phyloP scores from a whole-genome alignment of 2,113 vertebrate species.

The Thunnus thynnus region DNA sequence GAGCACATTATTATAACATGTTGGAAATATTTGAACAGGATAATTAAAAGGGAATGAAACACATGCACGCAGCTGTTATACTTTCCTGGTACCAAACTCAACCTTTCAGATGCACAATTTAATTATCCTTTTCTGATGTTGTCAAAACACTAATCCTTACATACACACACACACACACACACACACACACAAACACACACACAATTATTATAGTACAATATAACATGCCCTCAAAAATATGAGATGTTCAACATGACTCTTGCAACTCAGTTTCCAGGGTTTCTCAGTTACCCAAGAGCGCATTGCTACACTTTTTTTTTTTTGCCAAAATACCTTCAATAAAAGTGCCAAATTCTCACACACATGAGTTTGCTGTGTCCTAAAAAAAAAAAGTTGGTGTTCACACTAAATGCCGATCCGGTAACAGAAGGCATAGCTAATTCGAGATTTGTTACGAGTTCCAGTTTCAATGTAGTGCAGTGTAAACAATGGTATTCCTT shows the following conservation, averaged over 20 bases:
- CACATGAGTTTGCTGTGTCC: conserved; percentile 13
- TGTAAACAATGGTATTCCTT: conserved; percentile 12
- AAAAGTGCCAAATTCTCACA: not conserved
- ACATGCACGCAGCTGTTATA: not conserved
- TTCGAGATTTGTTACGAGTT: conserved; percentile 45
- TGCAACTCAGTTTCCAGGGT: not conserved
- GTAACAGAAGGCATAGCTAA: conserved; percentile 25
- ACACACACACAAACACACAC: no score
- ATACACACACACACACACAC: not conserved
- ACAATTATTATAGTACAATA: no score
- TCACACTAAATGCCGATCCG: conserved; percentile 28
- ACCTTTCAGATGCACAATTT: not conserved
- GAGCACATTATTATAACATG: not conserved
- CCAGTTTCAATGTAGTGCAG: conserved; percentile 27
- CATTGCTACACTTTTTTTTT: not conserved
- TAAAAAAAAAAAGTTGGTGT: conserved; percentile 2
- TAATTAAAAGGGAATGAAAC: conserved; percentile 3
- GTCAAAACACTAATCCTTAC: conserved; percentile 10
- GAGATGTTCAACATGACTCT: not conserved
- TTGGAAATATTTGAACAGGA: not conserved
- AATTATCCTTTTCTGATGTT: conserved; percentile 12
- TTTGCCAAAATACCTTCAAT: not conserved
- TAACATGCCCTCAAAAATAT: not conserved
- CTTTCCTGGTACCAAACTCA: not conserved
- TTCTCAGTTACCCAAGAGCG: not conserved